Conservation (phyloP, 2,888 invertebrate species). For the Diaprepes abbreviatus region DNA sequence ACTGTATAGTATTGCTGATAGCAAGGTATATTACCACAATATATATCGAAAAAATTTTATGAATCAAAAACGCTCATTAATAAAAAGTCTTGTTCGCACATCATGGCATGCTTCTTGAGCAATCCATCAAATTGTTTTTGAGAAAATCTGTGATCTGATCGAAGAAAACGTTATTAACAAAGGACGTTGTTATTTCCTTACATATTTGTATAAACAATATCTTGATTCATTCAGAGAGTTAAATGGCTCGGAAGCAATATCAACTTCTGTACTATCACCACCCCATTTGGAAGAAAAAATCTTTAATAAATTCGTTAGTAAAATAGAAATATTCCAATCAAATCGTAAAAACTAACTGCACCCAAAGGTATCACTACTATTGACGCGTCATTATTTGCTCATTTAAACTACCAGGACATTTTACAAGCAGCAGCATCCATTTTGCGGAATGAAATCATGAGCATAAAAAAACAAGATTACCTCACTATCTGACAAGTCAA, state of each 20-base stretch:
- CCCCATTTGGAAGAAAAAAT: conserved; percentile 19
- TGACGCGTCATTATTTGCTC: conserved; percentile 40
- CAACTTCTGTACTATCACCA: not conserved
- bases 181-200: conserved; percentile 37
- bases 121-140: not conserved
- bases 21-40: not conserved
- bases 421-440: conserved; percentile 30
- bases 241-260: not conserved
- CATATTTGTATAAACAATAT: conserved; percentile 7
- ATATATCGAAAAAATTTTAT: not conserved
- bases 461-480: conserved; percentile 27
- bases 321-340: conserved; percentile 34
- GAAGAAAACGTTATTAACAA: conserved; percentile 30
- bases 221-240: not conserved
- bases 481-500: conserved; percentile 36
- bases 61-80: not conserved
- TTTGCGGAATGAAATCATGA: conserved; percentile 10
- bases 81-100: conserved; percentile 12
- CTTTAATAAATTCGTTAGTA: conserved; percentile 22
- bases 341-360: conserved; percentile 40
- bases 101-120: conserved; percentile 2
- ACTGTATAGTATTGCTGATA: not conserved
- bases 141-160: conserved; percentile 10
- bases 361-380: conserved; percentile 33
- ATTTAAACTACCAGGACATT: conserved; percentile 33